Conservation (phyloP, 2,113 vertebrate genomes). For the Bostrychus sinensis region DNA sequence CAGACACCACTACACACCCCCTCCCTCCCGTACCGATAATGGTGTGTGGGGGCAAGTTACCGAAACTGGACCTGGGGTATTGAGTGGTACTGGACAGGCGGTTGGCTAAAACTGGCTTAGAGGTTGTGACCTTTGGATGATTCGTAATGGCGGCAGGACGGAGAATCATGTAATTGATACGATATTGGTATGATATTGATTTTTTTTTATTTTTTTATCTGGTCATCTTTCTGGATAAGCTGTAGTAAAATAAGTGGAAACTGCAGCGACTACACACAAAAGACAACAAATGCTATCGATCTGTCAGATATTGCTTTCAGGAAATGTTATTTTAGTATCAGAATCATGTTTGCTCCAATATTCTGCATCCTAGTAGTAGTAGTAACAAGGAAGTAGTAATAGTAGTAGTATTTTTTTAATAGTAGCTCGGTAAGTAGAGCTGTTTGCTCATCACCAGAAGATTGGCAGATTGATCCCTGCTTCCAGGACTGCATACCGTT, state of each 20-base stretch:
- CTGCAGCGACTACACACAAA: slow-evolving; percentile 37
- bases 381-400: too few species aligned
- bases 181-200: too few species aligned
- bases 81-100: slow-evolving; percentile 67
- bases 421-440: too few species aligned
- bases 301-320: slow-evolving; percentile 24
- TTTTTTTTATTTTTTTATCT: slow-evolving; percentile 51
- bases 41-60: slow-evolving; percentile 48
- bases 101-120: slow-evolving; percentile 59
- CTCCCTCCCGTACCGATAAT: too few species aligned
- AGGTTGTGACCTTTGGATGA: slow-evolving; percentile 62
- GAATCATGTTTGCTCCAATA: too few species aligned
- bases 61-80: slow-evolving; percentile 74
- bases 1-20: slow-evolving; percentile 72
- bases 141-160: slow-evolving; percentile 58
- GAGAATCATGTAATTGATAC: slow-evolving; percentile 69
- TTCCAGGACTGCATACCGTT: too few species aligned
- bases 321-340: slow-evolving; percentile 40
- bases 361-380: too few species aligned
- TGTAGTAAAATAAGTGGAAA: slow-evolving; percentile 59
- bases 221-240: slow-evolving; percentile 66
- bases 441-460: too few species aligned
- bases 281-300: slow-evolving; percentile 51
- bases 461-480: too few species aligned
- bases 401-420: too few species aligned